phyloP scores from a whole-genome alignment of 1,140 invertebrate species.

The Chrysomallon squamiferum region DNA sequence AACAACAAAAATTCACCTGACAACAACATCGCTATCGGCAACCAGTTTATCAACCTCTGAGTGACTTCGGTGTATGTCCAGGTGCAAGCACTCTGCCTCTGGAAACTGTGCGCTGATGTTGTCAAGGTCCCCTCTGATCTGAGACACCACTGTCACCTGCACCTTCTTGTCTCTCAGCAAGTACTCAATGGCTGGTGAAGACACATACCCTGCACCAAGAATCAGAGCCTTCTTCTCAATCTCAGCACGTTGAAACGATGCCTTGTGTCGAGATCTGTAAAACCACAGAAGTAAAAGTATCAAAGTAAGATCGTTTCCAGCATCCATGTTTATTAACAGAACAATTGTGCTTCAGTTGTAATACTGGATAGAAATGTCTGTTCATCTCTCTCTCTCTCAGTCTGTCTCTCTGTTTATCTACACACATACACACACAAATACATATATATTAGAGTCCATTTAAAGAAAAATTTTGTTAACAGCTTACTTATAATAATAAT shows the following conservation, averaged over 20 bases:
- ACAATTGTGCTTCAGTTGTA: too few species aligned
- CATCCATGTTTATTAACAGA: too few species aligned
- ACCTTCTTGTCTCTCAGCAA: constrained; percentile 80
- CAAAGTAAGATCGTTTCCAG: too few species aligned
- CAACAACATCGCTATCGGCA: constrained; percentile 77
- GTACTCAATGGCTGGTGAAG: constrained; percentile 92
- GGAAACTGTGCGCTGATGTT: constrained; percentile 77
- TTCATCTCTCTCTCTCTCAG: too few species aligned
- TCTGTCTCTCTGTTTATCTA: too few species aligned
- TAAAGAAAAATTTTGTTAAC: too few species aligned
- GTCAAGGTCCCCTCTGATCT: constrained; percentile 88
- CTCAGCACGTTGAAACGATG: constrained; percentile 45
- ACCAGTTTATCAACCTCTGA: constrained; percentile 78
- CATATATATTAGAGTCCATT: too few species aligned
- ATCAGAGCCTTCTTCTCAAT: constrained; percentile 75
- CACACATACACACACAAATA: too few species aligned
- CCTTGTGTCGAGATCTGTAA: constrained; percentile 39
- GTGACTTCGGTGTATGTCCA: constrained; percentile 78
- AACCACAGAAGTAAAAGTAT: too few species aligned
- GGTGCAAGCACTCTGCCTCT: constrained; percentile 80
- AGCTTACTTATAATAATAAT: too few species aligned
- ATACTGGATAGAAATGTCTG: too few species aligned
- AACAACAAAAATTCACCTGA: constrained; percentile 68
- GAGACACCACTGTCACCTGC: constrained; percentile 84
- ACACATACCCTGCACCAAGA: constrained; percentile 94